Evolutionary conservation across 92 coral and sea anemone genomes (phyloP).

Genomic region (Pocillopora meandrina): DNA sequence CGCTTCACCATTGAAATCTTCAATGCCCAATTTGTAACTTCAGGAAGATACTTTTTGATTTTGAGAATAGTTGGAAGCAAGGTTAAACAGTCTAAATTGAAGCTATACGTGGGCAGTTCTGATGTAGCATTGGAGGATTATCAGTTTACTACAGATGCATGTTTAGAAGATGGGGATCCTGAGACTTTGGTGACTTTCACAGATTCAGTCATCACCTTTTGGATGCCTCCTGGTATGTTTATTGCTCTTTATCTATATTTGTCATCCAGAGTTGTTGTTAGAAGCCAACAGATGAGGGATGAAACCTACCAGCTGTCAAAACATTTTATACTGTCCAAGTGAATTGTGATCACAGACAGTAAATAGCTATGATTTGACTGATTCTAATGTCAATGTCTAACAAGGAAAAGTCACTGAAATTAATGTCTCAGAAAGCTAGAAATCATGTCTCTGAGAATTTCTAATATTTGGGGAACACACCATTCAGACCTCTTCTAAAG

Average conservation of each 20-base stretch:
- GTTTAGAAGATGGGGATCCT: conserved; percentile 53
- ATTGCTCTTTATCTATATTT: no score
- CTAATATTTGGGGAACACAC: no score
- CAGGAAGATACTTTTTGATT: conserved; percentile 68
- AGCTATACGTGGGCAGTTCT: conserved; percentile 54
- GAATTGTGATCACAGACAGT: no score
- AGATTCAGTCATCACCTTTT: conserved; percentile 62
- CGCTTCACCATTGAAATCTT: conserved; percentile 51
- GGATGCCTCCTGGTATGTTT: conserved; percentile 70
- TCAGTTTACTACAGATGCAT: conserved; percentile 61
- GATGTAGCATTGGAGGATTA: conserved; percentile 43
- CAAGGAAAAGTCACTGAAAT: no score
- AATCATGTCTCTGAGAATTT: no score
- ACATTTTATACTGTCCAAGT: no score
- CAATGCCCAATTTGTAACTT: conserved; percentile 51
- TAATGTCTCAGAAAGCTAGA: no score
- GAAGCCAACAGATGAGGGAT: no score
- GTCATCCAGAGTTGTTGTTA: neutral
- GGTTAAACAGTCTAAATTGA: conserved; percentile 57
- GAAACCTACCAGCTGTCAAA: no score
- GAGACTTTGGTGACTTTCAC: conserved; percentile 42
- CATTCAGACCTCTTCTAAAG: no score
- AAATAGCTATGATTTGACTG: no score
- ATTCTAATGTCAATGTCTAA: no score
- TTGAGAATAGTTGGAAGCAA: conserved; percentile 60